These are phyloP conservation scores for Rhizomys pruinosus DNA, from an alignment of 2,113 vertebrate species.

Conservation along the genomic window DNA sequence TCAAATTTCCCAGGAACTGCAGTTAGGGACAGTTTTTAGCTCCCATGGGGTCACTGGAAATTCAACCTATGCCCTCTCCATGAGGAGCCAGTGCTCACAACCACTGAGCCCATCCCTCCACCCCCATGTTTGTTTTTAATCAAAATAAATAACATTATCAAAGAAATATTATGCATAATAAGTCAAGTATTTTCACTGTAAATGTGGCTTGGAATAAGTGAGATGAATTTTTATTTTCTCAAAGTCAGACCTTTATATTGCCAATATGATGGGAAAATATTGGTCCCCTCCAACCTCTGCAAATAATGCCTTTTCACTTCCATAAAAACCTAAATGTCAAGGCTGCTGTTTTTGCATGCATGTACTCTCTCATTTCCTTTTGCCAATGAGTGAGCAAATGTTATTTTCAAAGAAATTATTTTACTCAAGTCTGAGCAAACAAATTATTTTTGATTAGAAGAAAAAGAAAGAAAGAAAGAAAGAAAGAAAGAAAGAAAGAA, in stretches of 20 bases:
- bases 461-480: not conserved
- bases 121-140: no score
- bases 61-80: no score
- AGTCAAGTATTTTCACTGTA: not conserved
- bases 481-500: not conserved
- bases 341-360: not conserved
- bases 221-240: not conserved
- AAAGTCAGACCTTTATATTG: not conserved
- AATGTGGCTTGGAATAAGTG: not conserved
- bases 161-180: not conserved
- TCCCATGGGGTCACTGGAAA: no score
- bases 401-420: not conserved
- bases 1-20: no score
- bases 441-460: not conserved
- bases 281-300: not conserved
- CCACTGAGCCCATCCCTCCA: no score
- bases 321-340: not conserved
- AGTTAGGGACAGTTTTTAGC: no score
- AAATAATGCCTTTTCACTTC: slow-evolving; percentile 1
- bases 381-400: not conserved
- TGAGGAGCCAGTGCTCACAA: no score
- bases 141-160: not conserved
- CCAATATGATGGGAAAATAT: not conserved
- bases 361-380: not conserved
- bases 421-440: not conserved